A percentile compares a stretch with the other conserved stretches of the same genome.
These are phyloP conservation scores for Drosophila micromelanica DNA, from an alignment of 1,140 invertebrate species.

Conservation along the genomic window DNA sequence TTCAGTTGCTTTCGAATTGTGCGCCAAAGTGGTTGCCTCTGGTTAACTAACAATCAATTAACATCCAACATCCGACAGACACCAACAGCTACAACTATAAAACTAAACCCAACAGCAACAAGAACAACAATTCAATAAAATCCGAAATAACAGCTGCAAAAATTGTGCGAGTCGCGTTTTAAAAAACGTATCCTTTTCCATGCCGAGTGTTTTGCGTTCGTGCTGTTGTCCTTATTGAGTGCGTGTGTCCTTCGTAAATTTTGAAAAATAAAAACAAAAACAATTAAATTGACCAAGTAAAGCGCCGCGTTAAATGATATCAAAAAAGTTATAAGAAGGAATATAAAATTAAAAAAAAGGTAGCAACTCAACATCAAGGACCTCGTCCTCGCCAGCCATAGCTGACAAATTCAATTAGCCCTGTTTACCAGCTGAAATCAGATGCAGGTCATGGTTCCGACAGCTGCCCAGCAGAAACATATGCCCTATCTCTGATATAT, in stretches of 20 bases:
- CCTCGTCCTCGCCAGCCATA: slow-evolving; percentile 4
- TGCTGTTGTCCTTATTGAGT: slow-evolving; percentile 35
- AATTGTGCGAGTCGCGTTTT: slow-evolving; percentile 39
- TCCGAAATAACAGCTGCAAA: slow-evolving; percentile 7
- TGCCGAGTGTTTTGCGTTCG: slow-evolving; percentile 13
- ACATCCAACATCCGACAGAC: slow-evolving; percentile 29
- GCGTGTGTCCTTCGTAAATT: slow-evolving; percentile 51
- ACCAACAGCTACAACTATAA: slow-evolving; percentile 16
- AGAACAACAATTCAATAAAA: slow-evolving; percentile 12
- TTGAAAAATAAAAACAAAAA: slow-evolving; percentile 34
- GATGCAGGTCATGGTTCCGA: slow-evolving; percentile 20
- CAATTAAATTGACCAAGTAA: slow-evolving; percentile 48
- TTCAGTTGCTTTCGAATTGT: slow-evolving; percentile 80
- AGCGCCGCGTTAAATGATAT: slow-evolving; percentile 17
- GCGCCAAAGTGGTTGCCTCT: slow-evolving; percentile 65
- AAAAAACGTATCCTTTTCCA: background rate
- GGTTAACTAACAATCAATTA: slow-evolving; percentile 36
- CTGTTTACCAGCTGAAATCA: slow-evolving; percentile 16
- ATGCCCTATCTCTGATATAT: background rate
- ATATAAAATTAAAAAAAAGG: background rate
- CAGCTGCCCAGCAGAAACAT: slow-evolving; percentile 7
- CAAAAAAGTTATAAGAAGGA: background rate
- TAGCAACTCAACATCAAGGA: background rate
- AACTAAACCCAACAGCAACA: slow-evolving; percentile 10
- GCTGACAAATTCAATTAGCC: slow-evolving; percentile 40